A percentile compares a stretch with the other conserved stretches of the same genome.
phyloP scores from a whole-genome alignment of 2,888 invertebrate genomes.

The Steinernema hermaphroditum region DNA sequence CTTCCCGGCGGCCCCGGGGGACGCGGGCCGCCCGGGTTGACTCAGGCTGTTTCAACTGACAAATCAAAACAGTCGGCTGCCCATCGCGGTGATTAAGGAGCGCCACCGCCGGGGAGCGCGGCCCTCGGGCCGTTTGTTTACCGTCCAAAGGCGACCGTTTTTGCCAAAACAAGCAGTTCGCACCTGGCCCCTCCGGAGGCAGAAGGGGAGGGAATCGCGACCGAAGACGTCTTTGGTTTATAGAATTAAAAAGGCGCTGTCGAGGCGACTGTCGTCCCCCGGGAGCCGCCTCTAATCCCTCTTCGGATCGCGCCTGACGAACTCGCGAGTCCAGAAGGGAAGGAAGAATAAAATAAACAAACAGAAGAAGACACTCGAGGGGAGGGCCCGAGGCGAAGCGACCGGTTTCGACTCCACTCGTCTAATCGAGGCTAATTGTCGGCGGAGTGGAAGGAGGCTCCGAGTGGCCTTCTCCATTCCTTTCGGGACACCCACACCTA shows the following conservation, averaged over 20 bases:
- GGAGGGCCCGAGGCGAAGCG: slow-evolving; percentile 9
- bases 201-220: no score
- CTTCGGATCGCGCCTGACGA: slow-evolving; percentile 20
- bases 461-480: background rate
- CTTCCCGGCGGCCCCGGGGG: background rate
- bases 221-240: background rate
- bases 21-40: slow-evolving; percentile 15
- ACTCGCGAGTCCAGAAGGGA: slow-evolving; percentile 11
- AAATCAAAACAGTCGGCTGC: slow-evolving; percentile 18
- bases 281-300: slow-evolving; percentile 23
- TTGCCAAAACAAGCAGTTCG: slow-evolving; percentile 4
- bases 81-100: slow-evolving; percentile 20
- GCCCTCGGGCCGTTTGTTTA: slow-evolving; percentile 8
- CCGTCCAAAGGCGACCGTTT: slow-evolving; percentile 14
- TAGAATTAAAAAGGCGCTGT: slow-evolving; percentile 22
- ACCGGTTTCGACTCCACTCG: slow-evolving; percentile 21
- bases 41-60: slow-evolving; percentile 6
- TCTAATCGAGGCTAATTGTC: slow-evolving; percentile 31
- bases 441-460: slow-evolving; percentile 1
- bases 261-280: slow-evolving; percentile 20
- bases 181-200: background rate
- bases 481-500: background rate
- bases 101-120: background rate
- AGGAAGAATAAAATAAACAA: slow-evolving; percentile 22
- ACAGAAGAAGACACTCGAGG: slow-evolving; percentile 29